Evolutionary conservation across 2,113 vertebrate species (phyloP).

Genomic region (Mus pahari): DNA sequence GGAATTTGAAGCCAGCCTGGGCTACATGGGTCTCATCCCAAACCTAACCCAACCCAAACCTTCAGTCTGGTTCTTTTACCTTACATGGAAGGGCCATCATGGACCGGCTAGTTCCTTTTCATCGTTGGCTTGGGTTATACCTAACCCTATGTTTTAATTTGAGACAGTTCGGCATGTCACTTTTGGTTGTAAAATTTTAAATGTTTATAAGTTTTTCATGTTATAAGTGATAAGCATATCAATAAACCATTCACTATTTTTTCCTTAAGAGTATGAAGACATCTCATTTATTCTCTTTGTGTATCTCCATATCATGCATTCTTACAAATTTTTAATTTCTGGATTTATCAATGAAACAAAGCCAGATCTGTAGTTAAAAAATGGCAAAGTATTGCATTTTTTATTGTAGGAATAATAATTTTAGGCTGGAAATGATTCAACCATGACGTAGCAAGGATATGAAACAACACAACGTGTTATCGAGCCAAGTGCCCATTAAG

Average conservation of each 20-base stretch:
- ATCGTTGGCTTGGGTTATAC: slow-evolving; percentile 10
- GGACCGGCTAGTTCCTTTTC: not conserved
- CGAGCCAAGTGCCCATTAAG: slow-evolving; percentile 36
- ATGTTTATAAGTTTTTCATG: not conserved
- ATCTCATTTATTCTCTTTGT: slow-evolving; percentile 28
- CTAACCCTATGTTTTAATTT: not conserved
- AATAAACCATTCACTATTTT: not conserved
- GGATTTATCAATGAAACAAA: slow-evolving; percentile 13
- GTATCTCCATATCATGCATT: not conserved
- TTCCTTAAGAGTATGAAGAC: slow-evolving; percentile 31
- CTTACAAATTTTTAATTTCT: slow-evolving; percentile 19
- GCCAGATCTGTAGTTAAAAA: not conserved
- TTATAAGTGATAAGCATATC: not conserved
- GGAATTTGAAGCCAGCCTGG: not conserved
- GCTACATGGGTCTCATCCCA: not conserved
- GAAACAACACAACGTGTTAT: not conserved
- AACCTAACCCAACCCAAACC: not conserved
- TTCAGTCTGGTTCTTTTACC: not conserved
- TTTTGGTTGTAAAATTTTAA: slow-evolving; percentile 5
- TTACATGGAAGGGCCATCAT: not conserved
- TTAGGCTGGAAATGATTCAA: slow-evolving; percentile 51
- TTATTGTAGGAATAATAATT: slow-evolving; percentile 5
- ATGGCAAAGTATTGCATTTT: slow-evolving; percentile 49
- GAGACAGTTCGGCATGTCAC: not conserved
- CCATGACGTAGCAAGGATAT: not conserved